Base-by-base conservation (phyloP, 2,797 vertebrate species). In the Chrosomus eos region DNA sequence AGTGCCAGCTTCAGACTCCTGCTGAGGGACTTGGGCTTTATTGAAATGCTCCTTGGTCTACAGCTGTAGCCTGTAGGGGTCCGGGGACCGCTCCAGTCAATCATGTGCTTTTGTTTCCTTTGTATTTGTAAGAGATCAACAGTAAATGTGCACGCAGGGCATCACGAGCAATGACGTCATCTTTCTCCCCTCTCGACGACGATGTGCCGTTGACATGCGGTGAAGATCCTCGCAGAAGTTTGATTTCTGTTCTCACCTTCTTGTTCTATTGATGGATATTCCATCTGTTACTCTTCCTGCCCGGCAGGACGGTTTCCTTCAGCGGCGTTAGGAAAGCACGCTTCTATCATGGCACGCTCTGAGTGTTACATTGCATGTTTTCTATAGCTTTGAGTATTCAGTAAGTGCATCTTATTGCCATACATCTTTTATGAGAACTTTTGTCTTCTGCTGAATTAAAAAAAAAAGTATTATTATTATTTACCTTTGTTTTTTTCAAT, bases 21-120 rank as follows among this genome's bases (percentile, higher is more conserved):
- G 78, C 71, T n/a, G 83, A 80, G 58, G 87, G 87, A 89, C 90
- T 87, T 87, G 10, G 81, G 83, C 80, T 86, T 76, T n/a, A 53
- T 80, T 86, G 77, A 48, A 58, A 58, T 19, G 70, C 28, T 11
- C 40, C 45, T 73, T 83, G 78, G 75, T 84, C 85, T 23, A 62
- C 48, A 70, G 74, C 86, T 67, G 86, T 68, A 78, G 76, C 79
- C 82, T 66, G 75, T 88, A 66, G 85, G 70, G 67, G 18, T 40
- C n/a, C 8, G 58, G 88, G 75, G 60, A 36, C 70, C 73, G 43
- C 0, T 51, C 33, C 0, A 68, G 78, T 64, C 51, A 78, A 64
- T 81, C 86, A 88, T 74, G 76, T 72, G 85, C 83, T 71, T 71
- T 66, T 45, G 60, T 80, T 77, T 53, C 71, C 76, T 43, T 79